These are phyloP conservation scores for Eubucco bourcierii DNA, from an alignment of 2,113 vertebrate species.

Conservation along the genomic window DNA sequence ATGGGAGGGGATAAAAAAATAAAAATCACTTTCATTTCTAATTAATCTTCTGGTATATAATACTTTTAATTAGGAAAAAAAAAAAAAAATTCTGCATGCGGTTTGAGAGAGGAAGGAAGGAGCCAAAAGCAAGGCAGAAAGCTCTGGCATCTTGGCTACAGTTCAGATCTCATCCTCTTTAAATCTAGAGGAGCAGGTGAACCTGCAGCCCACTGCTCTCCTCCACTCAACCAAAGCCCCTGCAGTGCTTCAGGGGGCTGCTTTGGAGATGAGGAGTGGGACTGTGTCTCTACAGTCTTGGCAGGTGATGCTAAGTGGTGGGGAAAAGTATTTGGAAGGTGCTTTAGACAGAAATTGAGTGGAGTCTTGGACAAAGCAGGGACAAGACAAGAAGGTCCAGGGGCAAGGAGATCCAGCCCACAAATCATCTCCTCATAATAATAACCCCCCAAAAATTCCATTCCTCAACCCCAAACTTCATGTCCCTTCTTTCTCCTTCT, in stretches of 20 bases:
- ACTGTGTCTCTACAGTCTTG: accelerated
- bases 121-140: background rate
- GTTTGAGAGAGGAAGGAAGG: background rate
- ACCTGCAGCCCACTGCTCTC: background rate
- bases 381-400: background rate
- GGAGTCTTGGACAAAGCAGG: background rate
- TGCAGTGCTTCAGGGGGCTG: accelerated
- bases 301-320: background rate
- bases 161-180: background rate
- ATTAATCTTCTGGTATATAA: conserved; percentile 60
- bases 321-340: background rate
- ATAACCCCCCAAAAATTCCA: background rate
- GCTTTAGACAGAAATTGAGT: background rate
- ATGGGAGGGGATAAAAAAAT: background rate
- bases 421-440: background rate
- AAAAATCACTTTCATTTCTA: conserved; percentile 57
- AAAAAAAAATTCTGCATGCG: background rate
- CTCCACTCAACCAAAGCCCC: accelerated
- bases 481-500: conserved; percentile 11
- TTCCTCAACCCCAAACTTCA: conserved; percentile 28
- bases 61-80: conserved; percentile 35
- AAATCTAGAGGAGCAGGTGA: background rate
- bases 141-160: background rate
- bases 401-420: background rate
- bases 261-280: background rate